Evolutionary conservation across 2,113 vertebrate species (phyloP), one percentile per base, ranked within the genome.

Genomic region (Acanthochromis polyacanthus): DNA sequence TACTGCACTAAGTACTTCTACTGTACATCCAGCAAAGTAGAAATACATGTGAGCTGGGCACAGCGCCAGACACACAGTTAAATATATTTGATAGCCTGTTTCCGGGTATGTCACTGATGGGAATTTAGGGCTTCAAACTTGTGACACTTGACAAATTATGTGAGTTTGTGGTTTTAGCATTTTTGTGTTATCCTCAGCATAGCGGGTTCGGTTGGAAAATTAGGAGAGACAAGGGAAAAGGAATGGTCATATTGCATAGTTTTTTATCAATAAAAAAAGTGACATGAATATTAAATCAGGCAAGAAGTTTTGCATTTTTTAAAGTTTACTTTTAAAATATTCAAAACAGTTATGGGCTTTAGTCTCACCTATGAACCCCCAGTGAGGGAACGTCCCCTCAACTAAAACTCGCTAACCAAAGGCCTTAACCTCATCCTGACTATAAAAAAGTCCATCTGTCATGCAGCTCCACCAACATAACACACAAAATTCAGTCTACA

Each of bases 31-130:
- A 51, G 10, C 59, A 69, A 71, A 80, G 79, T 56, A 57, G 45
- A 73, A 63, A 74, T 40, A 68, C 69, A 73, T 76, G 55, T 80
- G 82, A 69, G 68, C 20, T 1, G 3, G 2, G 68, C 72, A 65
- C 16, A 3, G 25, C 38, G 65, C 55, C 62, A 55, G 53, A 50
- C 56, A 57, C 36, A 17, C 40, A 23, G n/a, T 53, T 38, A 71
- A 65, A 79, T 28, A 30, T 16, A 71, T 22, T 55, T 59, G 40
- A 75, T 46, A 10, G 30, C 28, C 65, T 61, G 32, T 55, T 60
- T 83, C 75, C 14, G 6, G 51, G 19, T 30, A 0, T 53, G 57
- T 57, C 67, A 52, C 58, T 48, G 62, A 57, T 55, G 45, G 56
- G 53, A 78, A 72, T 61, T 43, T 51, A 71, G 32, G 11, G 14